Base-by-base conservation (phyloP, 2,888 invertebrate species). In the Acleris cristana region DNA sequence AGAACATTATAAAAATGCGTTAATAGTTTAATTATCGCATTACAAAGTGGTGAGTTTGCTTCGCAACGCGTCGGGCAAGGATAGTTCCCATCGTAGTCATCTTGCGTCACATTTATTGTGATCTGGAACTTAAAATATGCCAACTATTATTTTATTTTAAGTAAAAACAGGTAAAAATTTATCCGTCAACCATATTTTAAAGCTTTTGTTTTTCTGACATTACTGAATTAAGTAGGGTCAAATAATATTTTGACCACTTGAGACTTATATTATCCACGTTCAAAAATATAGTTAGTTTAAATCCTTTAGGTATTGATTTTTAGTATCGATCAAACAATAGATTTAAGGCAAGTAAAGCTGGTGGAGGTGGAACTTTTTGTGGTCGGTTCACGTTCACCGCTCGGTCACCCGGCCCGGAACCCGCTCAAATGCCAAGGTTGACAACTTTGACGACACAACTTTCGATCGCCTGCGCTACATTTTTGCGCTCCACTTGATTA, bases 371-470 rank as follows among this genome's bases (percentile, higher is more conserved):
- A 45, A 44, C 53, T 65, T 67, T 67, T 66, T 80, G 84, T 85
- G 87, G 85, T 85, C 85, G 78, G 76, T 73, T 75, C 73, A 74
- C 67, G 72, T 73, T 78, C 73, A 74, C 74, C 79, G 83, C 80
- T 82, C 84, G 88, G 88, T 82, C 86, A 83, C 81, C 73, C 77
- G 75, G 83, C 80, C 80, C 92, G 92, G 91, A 92, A 92, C 90
- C 90, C 87, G 86, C 83, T 88, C 88, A 92, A 92, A 92, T 92
- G 92, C 92, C 92, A 92, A 92, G 92, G 92, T 88, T 92, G 92
- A 86, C 92, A 85, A 92, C 88, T 91, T 85, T 89, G 89, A 90
- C 91, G 90, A 89, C 90, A 90, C 87, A 88, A 92, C 91, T 92
- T 92, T 92, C 92, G 86, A 90, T 87, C 83, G 84, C 80, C 82